phyloP scores from a whole-genome alignment of 2,888 invertebrate genomes.

The Drosophila mulleri region DNA sequence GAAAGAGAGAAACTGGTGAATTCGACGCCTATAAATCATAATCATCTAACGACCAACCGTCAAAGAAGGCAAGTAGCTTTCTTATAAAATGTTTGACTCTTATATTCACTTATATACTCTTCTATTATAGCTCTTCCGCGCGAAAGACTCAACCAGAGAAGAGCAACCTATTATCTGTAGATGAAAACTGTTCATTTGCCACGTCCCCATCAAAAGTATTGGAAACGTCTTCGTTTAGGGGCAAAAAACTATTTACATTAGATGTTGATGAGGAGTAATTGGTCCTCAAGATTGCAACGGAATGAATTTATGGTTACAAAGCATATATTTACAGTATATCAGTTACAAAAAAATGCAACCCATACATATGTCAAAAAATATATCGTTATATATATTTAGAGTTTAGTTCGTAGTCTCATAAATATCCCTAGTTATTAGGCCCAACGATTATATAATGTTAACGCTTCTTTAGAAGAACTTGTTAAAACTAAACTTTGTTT shows the following conservation, averaged over 20 bases:
- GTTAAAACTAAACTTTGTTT: slow-evolving; percentile 53
- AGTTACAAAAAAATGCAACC: slow-evolving; percentile 40
- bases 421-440: slow-evolving; percentile 56
- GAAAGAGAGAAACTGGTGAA: slow-evolving; percentile 76
- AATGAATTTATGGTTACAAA: slow-evolving; percentile 56
- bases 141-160: slow-evolving; percentile 24
- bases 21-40: slow-evolving; percentile 83
- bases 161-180: slow-evolving; percentile 15
- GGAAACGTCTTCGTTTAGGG: slow-evolving; percentile 80
- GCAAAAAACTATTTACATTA: slow-evolving; percentile 81
- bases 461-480: slow-evolving; percentile 77
- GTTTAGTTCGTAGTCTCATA: slow-evolving; percentile 50
- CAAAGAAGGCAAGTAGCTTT: slow-evolving; percentile 66
- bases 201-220: slow-evolving; percentile 53
- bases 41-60: slow-evolving; percentile 78
- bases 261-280: slow-evolving; percentile 79
- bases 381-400: slow-evolving; percentile 58
- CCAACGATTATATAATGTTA: slow-evolving; percentile 72
- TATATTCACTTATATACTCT: background rate
- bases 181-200: slow-evolving; percentile 24
- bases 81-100: background rate
- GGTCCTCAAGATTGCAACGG: slow-evolving; percentile 21
- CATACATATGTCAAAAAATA: slow-evolving; percentile 66
- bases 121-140: slow-evolving; percentile 36
- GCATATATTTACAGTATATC: slow-evolving; percentile 51